These are phyloP conservation scores for Microcebus murinus DNA, from an alignment of 2,113 vertebrate species.

Conservation along the genomic window DNA sequence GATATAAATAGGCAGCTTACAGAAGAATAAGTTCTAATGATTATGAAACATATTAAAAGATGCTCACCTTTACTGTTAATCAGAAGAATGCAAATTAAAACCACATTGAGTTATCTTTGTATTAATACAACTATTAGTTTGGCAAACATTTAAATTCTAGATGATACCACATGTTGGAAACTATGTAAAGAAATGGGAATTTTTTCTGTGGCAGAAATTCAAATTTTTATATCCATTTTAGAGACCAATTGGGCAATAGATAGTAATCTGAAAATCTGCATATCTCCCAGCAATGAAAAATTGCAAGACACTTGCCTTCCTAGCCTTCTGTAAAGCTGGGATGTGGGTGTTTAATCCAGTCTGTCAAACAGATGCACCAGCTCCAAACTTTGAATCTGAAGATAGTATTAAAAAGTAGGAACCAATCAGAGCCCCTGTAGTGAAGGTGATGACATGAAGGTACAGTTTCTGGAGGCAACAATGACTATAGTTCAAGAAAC, in stretches of 20 bases:
- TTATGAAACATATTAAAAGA: neutral
- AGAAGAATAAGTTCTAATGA: neutral
- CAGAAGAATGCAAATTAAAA: conserved; percentile 36
- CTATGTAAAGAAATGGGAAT: neutral
- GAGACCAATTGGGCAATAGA: neutral
- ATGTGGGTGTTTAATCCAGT: conserved; percentile 11
- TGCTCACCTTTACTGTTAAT: neutral
- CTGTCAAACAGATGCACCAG: conserved; percentile 40
- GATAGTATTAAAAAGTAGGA: neutral
- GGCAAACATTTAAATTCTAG: conserved; percentile 17
- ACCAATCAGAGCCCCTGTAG: neutral
- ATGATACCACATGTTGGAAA: neutral
- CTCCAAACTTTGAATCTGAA: conserved; percentile 32
- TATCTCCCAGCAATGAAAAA: neutral
- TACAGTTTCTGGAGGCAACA: neutral
- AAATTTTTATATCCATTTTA: conserved; percentile 39
- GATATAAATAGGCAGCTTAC: neutral
- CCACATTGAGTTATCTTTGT: neutral
- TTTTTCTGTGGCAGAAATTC: neutral
- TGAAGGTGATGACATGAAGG: neutral
- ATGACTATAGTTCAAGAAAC: neutral
- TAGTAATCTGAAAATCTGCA: conserved; percentile 27
- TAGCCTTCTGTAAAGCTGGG: neutral
- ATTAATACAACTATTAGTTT: neutral
- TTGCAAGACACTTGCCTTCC: neutral